Percentiles rank a stretch among this genome's conserved stretches.
Conservation (phyloP, 1,140 invertebrate species). For the Psix sp. region DNA sequence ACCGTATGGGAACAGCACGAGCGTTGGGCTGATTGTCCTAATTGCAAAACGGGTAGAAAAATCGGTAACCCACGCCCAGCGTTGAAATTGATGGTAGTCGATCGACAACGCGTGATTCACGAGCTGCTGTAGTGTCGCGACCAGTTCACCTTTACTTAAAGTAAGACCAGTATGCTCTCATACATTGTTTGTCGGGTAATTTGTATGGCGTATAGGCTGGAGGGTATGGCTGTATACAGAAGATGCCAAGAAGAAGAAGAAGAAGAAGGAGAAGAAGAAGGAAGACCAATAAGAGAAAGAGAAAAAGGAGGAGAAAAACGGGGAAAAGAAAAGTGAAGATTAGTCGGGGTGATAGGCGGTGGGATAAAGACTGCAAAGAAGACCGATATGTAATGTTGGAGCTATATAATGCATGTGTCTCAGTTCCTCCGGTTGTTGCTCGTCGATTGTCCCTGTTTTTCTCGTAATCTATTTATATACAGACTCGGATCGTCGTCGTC, state of each 20-base stretch:
- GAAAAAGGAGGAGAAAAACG: constrained; percentile 15
- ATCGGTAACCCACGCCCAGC: constrained; percentile 53
- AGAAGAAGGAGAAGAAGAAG: constrained; percentile 6
- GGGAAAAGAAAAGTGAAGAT: constrained; percentile 19
- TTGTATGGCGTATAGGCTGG: constrained; percentile 51
- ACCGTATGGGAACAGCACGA: constrained; percentile 50
- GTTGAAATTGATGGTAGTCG: constrained; percentile 41
- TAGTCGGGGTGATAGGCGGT: constrained; percentile 53
- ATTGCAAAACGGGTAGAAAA: constrained; percentile 56
- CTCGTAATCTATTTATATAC: constrained; percentile 63
- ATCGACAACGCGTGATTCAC: constrained; percentile 60
- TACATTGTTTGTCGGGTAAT: constrained; percentile 62
- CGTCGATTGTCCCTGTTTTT: constrained; percentile 58
- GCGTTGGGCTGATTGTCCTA: constrained; percentile 58
- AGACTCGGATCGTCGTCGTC: constrained; percentile 54
- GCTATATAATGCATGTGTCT: constrained; percentile 53
- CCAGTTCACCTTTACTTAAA: constrained; percentile 57
- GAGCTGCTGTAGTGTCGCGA: constrained; percentile 50
- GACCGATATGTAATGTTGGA: constrained; percentile 49
- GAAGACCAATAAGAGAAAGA: too few relatives aligned
- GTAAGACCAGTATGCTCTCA: constrained; percentile 57
- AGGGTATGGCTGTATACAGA: constrained; percentile 51
- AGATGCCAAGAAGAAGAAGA: constrained; percentile 22
- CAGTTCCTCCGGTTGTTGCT: constrained; percentile 15
- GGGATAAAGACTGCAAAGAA: constrained; percentile 48